Conservation (phyloP, 53 echinoderm and acorn worm genomes). For the Actinopyga echinites region DNA sequence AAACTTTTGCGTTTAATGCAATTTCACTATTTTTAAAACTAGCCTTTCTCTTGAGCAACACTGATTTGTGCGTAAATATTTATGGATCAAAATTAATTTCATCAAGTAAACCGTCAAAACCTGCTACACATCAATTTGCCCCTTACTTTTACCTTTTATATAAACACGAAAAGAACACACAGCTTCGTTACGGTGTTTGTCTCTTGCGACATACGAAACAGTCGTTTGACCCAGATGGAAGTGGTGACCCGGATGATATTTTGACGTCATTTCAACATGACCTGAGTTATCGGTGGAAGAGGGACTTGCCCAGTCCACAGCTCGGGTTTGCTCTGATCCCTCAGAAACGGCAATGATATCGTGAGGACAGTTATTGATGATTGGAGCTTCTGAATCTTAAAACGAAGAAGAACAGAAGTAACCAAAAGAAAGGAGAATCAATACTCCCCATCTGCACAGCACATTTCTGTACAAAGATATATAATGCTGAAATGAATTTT, state of each 20-base stretch:
- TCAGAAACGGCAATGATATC: not conserved
- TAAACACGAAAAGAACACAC: not conserved
- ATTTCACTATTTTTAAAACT: too few relatives aligned
- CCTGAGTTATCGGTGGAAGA: conserved; percentile 8
- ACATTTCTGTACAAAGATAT: too few relatives aligned
- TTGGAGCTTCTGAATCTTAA: not conserved
- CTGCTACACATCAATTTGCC: too few relatives aligned
- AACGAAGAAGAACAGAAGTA: too few relatives aligned
- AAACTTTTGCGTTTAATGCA: too few relatives aligned
- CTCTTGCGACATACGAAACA: conserved; percentile 15
- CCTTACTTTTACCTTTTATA: not conserved
- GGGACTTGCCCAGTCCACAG: not conserved
- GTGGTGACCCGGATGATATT: conserved; percentile 16
- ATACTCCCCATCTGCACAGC: too few relatives aligned
- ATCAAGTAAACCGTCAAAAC: too few relatives aligned
- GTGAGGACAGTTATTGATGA: conserved; percentile 2
- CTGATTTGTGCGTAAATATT: too few relatives aligned
- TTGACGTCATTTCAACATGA: conserved; percentile 38
- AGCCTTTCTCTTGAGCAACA: too few relatives aligned
- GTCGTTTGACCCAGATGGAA: conserved; percentile 4
- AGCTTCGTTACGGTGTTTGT: conserved; percentile 10
- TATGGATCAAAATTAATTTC: too few relatives aligned
- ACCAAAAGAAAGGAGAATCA: too few relatives aligned
- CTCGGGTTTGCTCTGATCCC: not conserved
- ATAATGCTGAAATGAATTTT: too few relatives aligned